Conservation (phyloP, 2,113 vertebrate genomes). For the Tupaia chinensis region DNA sequence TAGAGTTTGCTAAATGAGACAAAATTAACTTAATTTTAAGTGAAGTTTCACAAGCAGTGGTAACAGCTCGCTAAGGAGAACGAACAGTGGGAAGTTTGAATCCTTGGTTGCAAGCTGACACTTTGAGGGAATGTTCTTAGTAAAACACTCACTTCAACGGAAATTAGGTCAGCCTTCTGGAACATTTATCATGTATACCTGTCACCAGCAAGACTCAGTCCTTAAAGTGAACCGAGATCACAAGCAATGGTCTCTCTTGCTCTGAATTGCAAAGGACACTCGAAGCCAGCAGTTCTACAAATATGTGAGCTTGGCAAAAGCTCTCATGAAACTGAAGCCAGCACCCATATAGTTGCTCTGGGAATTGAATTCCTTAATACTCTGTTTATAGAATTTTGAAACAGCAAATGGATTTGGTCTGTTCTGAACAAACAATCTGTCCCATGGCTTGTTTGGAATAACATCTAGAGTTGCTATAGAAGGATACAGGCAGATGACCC, state of each 20-base stretch:
- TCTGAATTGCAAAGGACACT: constrained; percentile 24
- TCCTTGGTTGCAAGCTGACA: constrained; percentile 70
- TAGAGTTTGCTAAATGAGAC: constrained; percentile 8
- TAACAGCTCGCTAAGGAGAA: constrained; percentile 43
- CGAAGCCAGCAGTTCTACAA: constrained; percentile 57
- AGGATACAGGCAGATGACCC: constrained; percentile 25
- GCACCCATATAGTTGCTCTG: constrained; percentile 71
- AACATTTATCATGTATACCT: constrained; percentile 77
- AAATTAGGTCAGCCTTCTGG: constrained; percentile 82
- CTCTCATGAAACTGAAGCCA: constrained; percentile 56
- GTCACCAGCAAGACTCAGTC: constrained; percentile 72
- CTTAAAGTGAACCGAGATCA: constrained; percentile 68
- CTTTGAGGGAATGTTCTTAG: constrained; percentile 77
- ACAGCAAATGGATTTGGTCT: constrained; percentile 72
- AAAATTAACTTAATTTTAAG: constrained; percentile 18
- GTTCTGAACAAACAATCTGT: constrained; percentile 71
- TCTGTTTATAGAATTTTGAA: constrained; percentile 81
- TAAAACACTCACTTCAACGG: constrained; percentile 74
- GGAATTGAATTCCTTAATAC: constrained; percentile 77
- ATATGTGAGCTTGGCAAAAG: constrained; percentile 70
- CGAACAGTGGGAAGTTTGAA: constrained; percentile 23
- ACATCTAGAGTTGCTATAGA: constrained; percentile 65
- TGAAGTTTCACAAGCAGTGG: neutral
- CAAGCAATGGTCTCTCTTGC: neutral
- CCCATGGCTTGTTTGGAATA: constrained; percentile 67